Percentiles rank a stretch among this genome's conserved stretches.
These are phyloP conservation scores for Augochlorella aurata DNA, from an alignment of 2,888 invertebrate genomes.

Conservation along the genomic window DNA sequence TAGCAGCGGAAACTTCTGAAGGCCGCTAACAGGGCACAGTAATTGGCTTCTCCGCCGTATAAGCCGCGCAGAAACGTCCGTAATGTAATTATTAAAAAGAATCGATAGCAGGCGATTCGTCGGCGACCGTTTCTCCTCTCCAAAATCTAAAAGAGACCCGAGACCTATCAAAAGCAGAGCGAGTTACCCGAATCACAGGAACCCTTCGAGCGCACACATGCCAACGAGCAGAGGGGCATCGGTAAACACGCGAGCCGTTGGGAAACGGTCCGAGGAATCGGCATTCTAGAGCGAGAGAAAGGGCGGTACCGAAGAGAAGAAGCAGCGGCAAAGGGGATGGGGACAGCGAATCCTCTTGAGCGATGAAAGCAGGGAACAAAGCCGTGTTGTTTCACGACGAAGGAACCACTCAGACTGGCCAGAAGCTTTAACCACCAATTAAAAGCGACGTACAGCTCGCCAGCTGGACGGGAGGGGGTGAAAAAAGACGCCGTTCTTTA, in stretches of 20 bases:
- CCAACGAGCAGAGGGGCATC: background rate
- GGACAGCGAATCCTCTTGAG: background rate
- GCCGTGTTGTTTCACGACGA: slow-evolving; percentile 5
- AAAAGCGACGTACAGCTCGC: background rate
- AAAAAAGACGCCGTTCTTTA: background rate
- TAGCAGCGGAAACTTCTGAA: too few relatives aligned
- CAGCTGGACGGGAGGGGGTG: too few relatives aligned
- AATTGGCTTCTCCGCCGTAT: too few relatives aligned
- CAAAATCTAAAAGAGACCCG: background rate
- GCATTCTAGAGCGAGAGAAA: background rate
- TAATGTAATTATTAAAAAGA: too few relatives aligned
- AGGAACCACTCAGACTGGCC: background rate
- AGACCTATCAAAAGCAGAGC: background rate
- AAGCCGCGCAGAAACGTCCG: too few relatives aligned
- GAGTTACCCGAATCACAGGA: background rate
- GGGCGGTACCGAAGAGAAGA: background rate
- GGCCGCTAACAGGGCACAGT: too few relatives aligned
- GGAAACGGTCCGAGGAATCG: background rate
- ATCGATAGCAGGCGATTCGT: too few relatives aligned
- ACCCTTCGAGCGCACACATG: background rate
- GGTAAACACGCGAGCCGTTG: background rate
- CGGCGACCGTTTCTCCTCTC: background rate
- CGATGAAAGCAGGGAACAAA: slow-evolving; percentile 1
- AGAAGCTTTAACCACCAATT: slow-evolving; percentile 15
- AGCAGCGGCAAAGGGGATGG: background rate